Evolutionary conservation across 2,113 vertebrate genomes (phyloP).

Genomic region (Vicugna pacos): DNA sequence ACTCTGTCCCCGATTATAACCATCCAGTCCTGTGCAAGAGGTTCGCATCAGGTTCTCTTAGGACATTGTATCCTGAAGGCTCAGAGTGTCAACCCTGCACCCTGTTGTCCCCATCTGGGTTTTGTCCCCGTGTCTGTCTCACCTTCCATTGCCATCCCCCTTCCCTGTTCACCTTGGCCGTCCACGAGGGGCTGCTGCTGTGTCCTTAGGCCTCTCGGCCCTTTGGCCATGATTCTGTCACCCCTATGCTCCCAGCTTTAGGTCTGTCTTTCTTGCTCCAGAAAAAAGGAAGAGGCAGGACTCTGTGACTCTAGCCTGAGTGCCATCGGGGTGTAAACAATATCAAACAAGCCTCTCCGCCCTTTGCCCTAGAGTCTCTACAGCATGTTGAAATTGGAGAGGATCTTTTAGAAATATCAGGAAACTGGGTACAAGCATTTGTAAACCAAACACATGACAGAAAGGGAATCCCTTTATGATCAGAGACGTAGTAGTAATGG

Average conservation of each 20-base stretch:
- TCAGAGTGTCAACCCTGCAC: background rate
- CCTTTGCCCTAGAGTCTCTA: background rate
- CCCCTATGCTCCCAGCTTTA: background rate
- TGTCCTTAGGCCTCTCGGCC: background rate
- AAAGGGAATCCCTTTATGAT: background rate
- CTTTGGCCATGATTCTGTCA: background rate
- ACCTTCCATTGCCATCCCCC: background rate
- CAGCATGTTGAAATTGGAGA: background rate
- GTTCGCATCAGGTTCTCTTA: background rate
- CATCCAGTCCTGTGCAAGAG: background rate
- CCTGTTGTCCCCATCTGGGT: background rate
- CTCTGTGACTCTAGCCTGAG: background rate
- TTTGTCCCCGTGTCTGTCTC: background rate
- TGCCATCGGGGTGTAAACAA: background rate
- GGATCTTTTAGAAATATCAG: background rate
- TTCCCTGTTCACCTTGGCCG: rapidly evolving
- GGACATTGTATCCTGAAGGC: background rate
- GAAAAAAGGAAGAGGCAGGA: background rate
- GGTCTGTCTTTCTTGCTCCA: background rate
- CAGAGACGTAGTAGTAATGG: background rate
- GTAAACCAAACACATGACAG: background rate
- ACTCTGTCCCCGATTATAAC: background rate
- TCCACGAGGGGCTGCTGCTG: rapidly evolving
- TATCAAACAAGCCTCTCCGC: background rate
- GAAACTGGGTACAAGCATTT: background rate